Evolutionary conservation across 2,888 invertebrate species (phyloP), one percentile per base, ranked within the genome.

Genomic region (Eupithecia pulchellata): DNA sequence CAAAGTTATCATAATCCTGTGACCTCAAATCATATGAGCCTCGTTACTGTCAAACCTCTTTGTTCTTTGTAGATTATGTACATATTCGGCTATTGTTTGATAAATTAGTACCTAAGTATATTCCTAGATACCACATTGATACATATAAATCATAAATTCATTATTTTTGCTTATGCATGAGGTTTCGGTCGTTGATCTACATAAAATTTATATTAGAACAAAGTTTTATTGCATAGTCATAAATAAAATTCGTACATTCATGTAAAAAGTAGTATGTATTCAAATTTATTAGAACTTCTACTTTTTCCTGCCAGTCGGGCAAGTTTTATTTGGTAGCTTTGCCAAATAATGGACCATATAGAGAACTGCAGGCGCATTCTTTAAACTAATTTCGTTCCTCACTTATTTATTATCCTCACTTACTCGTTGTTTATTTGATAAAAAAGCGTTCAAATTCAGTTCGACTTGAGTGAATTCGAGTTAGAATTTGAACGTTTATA

Each of bases 31-130:
- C n/a, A 32, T 32, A 58, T 32, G 20, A 30, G 20, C 34, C 34
- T 11, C 30, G n/a, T 20, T 30, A 72, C 32, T 30, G 72, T 55
- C 68, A 73, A 67, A 25, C 69, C 61, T 60, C 68, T 74, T 57
- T 74, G 69, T 71, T 39, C 42, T 65, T 30, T 29, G 9, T 61
- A 42, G 47, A 64, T 36, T 67, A 64, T 29, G 52, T 57, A 5
- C 47, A 64, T 62, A 62, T 32, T 32, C 14, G 11, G 27, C 52
- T 57, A 20, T 57, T 66, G 32, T 70, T 70, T 63, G 55, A 61
- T 60, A 39, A n/a, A n/a, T n/a, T n/a, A n/a, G n/a, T n/a, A n/a
- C n/a, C n/a, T n/a, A n/a, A 55, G 14, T 55, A n/a, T 4, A 20
- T 17, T 32, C 4, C 29, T 29, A 29, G 25, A 25, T 17, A 29